Evolutionary conservation across 1,140 invertebrate species (phyloP), one percentile per base, ranked within the genome.

Genomic region (Conus ventricosus): DNA sequence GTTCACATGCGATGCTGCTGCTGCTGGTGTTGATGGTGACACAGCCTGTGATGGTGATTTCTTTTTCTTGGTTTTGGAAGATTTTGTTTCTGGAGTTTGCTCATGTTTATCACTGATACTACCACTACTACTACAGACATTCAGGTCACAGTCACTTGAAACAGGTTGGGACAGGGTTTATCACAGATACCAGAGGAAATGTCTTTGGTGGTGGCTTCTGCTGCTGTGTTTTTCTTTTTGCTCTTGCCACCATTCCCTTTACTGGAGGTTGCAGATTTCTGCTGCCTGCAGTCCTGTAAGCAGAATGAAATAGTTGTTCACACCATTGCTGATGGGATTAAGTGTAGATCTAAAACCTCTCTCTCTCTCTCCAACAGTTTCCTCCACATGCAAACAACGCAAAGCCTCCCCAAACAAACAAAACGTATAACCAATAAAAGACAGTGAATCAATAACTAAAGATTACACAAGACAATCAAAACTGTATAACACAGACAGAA

Each of bases 201-300:
- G 20, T 71, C 53, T 13, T 57, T 57, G 27, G 39, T 54, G 60
- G 25, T 71, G 54, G 60, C 39, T 80, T 88, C 51, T 51, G 80
- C 63, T 67, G 67, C 67, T 17, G 8, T 8, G 57, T 39, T 60
- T 67, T 84, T 85, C 63, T 87, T 55, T 17, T 57, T 53, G 15
- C 25, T 20, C 55, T 87, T 84, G 60, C 57, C 71, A 54, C 67
- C 57, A 17, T 15, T 60, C 5, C 17, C 71, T n/a, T 87, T 82
- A 89, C 71, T 87, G 85, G 78, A 82, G 23, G 81, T 54, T 75
- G 88, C 82, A 87, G 85, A 87, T 54, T 86, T 87, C 86, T 5
- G 60, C 86, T 78, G 85, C 67, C 57, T 89, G 55, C n/a, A 89
- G 53, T n/a, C 82, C 88, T 89, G 81, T 11, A 89, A 87, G n/a